Conservation (phyloP, 30 jellyfish, hydroid and myxozoan species). For the Hydractinia echinata region DNA sequence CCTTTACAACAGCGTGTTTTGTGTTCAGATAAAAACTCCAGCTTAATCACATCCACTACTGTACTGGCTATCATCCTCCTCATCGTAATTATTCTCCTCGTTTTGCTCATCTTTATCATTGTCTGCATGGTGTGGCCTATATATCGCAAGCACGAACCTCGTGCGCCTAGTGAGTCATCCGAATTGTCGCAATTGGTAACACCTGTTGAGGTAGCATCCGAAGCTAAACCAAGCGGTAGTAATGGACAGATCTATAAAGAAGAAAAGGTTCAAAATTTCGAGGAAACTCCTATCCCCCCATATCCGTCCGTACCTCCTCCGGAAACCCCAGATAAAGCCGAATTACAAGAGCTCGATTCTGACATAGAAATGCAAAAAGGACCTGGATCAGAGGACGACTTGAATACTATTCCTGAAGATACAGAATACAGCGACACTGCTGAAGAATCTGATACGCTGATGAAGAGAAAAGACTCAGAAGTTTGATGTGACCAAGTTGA, state of each 20-base stretch:
- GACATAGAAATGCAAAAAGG: conserved; percentile 30
- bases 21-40: conserved; percentile 17
- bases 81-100: conserved; percentile 18
- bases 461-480: conserved; percentile 18
- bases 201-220: neutral
- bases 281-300: conserved; percentile 24
- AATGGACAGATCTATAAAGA: neutral
- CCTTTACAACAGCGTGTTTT: neutral
- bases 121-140: conserved; percentile 30
- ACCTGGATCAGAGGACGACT: conserved; percentile 46
- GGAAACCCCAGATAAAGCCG: conserved; percentile 24
- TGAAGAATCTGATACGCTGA: conserved; percentile 31
- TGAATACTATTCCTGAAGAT: conserved; percentile 35
- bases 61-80: conserved; percentile 26
- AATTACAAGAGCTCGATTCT: conserved; percentile 17
- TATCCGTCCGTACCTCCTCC: conserved; percentile 28
- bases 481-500: no score
- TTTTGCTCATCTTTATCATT: conserved; percentile 15
- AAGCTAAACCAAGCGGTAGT: conserved; percentile 5
- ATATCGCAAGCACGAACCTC: conserved; percentile 15
- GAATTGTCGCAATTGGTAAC: neutral
- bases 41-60: conserved; percentile 20
- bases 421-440: conserved; percentile 17
- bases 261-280: neutral
- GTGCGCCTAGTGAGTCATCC: neutral